Evolutionary conservation across 2,888 invertebrate genomes (phyloP).

Genomic region (Ophion obscuratus): DNA sequence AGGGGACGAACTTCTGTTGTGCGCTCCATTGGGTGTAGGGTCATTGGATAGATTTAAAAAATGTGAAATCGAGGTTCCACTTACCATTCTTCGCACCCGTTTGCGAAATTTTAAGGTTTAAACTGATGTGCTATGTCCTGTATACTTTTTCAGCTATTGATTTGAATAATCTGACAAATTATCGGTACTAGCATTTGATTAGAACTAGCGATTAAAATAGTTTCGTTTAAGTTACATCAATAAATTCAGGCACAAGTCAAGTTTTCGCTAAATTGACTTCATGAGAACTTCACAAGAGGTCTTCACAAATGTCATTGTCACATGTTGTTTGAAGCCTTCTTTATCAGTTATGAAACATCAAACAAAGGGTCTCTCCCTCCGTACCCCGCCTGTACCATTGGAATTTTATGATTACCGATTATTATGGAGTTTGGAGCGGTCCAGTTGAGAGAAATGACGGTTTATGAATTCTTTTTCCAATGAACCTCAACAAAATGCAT

Average conservation of each 20-base stretch:
- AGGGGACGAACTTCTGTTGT: no score
- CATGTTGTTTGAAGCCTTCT: background rate
- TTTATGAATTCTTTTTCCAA: no score
- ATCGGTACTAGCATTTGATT: background rate
- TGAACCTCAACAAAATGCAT: no score
- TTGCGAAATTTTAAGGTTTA: background rate
- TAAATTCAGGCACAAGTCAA: background rate
- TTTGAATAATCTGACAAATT: background rate
- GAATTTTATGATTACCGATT: no score
- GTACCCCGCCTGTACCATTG: background rate
- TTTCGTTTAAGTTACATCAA: background rate
- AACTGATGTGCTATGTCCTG: no score
- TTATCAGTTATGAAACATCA: background rate
- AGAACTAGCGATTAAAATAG: background rate
- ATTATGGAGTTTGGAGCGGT: no score
- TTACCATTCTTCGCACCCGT: background rate
- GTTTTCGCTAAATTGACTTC: background rate
- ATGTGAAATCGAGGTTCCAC: background rate
- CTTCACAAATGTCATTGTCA: background rate
- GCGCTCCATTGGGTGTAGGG: background rate
- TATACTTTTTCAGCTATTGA: background rate
- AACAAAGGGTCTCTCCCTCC: background rate
- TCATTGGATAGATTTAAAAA: background rate
- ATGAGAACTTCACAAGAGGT: background rate
- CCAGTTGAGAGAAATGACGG: no score